A percentile compares a stretch with the other conserved stretches of the same genome.
Evolutionary conservation across 1,140 invertebrate species (phyloP).

Genomic region (Danaus plexippus): DNA sequence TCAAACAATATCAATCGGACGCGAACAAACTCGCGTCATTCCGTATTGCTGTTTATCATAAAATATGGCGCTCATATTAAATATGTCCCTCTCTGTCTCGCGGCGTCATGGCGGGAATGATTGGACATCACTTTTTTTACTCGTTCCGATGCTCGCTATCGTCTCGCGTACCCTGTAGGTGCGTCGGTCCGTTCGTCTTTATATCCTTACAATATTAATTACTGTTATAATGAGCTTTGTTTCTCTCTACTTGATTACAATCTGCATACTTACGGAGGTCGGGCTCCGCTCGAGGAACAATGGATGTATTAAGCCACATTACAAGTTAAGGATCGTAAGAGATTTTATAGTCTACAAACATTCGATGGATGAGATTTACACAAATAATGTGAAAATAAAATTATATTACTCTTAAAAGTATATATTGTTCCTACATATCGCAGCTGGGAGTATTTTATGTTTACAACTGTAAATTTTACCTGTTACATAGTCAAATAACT

Average conservation of each 20-base stretch:
- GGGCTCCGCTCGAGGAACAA: too few species aligned
- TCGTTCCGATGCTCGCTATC: conserved; percentile 50
- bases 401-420: too few species aligned
- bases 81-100: conserved; percentile 29
- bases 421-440: too few species aligned
- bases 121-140: conserved; percentile 27
- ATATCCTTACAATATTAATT: conserved; percentile 62
- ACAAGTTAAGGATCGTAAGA: too few species aligned
- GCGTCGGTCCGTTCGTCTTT: conserved; percentile 51
- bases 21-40: conserved; percentile 52
- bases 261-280: conserved; percentile 27
- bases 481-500: too few species aligned
- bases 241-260: conserved; percentile 37
- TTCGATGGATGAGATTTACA: too few species aligned
- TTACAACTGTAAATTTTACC: too few species aligned
- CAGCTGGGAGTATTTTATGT: too few species aligned
- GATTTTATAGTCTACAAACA: too few species aligned
- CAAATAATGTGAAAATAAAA: too few species aligned
- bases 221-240: conserved; percentile 53
- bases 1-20: conserved; percentile 59
- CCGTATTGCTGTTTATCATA: conserved; percentile 59
- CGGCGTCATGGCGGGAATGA: conserved; percentile 27
- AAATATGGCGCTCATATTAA: conserved; percentile 52
- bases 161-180: conserved; percentile 37
- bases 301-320: too few species aligned